Evolutionary conservation across 2,113 vertebrate species (phyloP), one percentile per base, ranked within the genome.

Genomic region (Dendrocopos noguchii): DNA sequence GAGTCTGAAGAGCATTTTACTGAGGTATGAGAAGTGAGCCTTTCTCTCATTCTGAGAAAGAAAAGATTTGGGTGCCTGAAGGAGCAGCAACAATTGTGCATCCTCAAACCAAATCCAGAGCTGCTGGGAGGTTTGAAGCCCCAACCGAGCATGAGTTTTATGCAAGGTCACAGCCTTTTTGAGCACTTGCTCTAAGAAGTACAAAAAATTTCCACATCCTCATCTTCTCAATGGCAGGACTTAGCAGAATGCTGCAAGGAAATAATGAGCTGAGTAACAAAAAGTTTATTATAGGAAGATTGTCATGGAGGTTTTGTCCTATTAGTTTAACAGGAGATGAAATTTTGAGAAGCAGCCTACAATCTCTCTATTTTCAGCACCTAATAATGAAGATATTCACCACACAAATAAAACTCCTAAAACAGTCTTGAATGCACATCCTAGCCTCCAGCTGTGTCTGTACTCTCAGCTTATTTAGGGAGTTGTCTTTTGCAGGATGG

Each of bases 301-400:
- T 34, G 29, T 50, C 9, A 11, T 22, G 44, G 9, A 29, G 3
- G 4, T 91, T 94, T 90, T 83, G 29, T 64, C 27, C 7, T 50
- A 3, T 83, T 85, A 18, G 22, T 80, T 87, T 80, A 53, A 92
- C 9, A 1, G 31, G 81, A 88, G 66, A 65, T 80, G 31, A 64
- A 76, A 64, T 93, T 86, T 90, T 81, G 44, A 84, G 46, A 52
- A 72, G n/a, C 57, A 79, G 27, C 70, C 55, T 88, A 86, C 77
- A 91, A 66, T 75, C 19, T 76, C 50, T 95, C 8, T 83, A 1
- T 94, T 90, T 93, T 84, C 80, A 88, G 57, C 84, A 77, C 21
- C 39, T 83, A 71, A 63, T 84, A 57, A 56, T 80, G 57, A 90
- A 65, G 57, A 91, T 77, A 84, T 3, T 88, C 50, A 52, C 25